A percentile compares a stretch with the other conserved stretches of the same genome.
Conservation (phyloP, 2,113 vertebrate species). For the Girardinichthys multiradiatus region DNA sequence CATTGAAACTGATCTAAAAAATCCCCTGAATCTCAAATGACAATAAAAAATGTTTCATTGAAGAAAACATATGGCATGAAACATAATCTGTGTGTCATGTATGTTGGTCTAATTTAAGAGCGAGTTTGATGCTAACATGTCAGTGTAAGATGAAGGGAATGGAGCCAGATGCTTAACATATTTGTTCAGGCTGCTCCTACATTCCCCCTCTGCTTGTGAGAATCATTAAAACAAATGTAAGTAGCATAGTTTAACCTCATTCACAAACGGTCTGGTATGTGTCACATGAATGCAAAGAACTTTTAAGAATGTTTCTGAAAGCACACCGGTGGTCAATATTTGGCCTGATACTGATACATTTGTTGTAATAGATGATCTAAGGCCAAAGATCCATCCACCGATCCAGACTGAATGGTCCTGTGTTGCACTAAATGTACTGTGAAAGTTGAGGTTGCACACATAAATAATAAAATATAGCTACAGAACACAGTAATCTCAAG, state of each 20-base stretch:
- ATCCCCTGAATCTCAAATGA: not conserved
- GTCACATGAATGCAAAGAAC: conserved; percentile 9
- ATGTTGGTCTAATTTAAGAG: not conserved
- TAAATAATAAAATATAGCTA: not conserved
- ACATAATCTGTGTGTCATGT: not conserved
- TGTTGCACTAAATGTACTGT: not conserved
- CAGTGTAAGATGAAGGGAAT: conserved; percentile 11
- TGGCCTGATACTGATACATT: not conserved
- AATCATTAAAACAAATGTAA: conserved; percentile 34
- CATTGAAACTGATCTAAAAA: not conserved
- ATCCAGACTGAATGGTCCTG: not conserved
- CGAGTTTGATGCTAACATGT: conserved; percentile 1
- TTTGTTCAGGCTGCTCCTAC: conserved; percentile 24
- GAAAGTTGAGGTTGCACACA: not conserved
- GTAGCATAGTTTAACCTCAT: conserved; percentile 31
- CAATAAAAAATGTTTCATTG: not conserved
- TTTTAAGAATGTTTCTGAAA: not conserved
- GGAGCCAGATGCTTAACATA: conserved; percentile 37
- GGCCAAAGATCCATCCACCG: not conserved
- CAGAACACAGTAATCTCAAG: too few relatives aligned
- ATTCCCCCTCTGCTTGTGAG: conserved; percentile 55
- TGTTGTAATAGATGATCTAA: not conserved
- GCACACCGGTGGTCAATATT: not conserved
- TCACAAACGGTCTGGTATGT: conserved; percentile 35
- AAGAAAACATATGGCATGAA: not conserved